phyloP scores from a whole-genome alignment of 35 echinoderm and acorn worm genomes.

The Amphiura filiformis region DNA sequence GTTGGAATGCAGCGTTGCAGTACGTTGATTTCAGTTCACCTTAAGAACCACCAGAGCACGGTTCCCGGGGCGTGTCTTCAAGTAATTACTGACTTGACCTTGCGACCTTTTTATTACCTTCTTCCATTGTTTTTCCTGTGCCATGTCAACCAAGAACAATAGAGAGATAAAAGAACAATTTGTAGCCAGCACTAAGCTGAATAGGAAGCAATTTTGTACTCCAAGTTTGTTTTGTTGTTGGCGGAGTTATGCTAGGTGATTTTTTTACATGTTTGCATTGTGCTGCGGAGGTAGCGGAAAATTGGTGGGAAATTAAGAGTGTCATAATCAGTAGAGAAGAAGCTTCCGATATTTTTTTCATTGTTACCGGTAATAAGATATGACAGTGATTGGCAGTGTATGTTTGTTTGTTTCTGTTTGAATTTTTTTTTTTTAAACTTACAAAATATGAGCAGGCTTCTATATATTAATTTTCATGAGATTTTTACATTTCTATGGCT shows the following conservation, averaged over 20 bases:
- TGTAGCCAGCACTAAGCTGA: background rate
- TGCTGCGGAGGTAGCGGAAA: background rate
- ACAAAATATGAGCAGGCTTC: too few relatives aligned
- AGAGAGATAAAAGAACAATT: background rate
- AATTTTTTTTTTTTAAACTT: too few relatives aligned
- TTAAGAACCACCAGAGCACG: background rate
- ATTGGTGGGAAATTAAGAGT: background rate
- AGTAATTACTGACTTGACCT: background rate
- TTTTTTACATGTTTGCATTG: constrained; percentile 1
- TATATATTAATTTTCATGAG: too few relatives aligned
- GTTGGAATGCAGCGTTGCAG: background rate
- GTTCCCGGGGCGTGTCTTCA: background rate
- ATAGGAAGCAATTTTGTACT: background rate
- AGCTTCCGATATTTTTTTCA: background rate
- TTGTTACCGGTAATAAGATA: too few relatives aligned
- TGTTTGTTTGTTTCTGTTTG: too few relatives aligned
- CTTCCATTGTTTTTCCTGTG: background rate
- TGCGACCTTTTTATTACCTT: background rate
- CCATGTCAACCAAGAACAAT: background rate
- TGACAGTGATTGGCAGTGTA: too few relatives aligned
- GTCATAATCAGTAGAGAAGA: background rate
- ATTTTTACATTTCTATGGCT: too few relatives aligned
- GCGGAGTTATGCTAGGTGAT: background rate
- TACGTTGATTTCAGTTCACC: background rate
- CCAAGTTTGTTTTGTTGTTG: background rate